These are phyloP conservation scores for Enteromius afrohamiltoni DNA, from an alignment of 2,797 vertebrate genomes.

Conservation along the genomic window DNA sequence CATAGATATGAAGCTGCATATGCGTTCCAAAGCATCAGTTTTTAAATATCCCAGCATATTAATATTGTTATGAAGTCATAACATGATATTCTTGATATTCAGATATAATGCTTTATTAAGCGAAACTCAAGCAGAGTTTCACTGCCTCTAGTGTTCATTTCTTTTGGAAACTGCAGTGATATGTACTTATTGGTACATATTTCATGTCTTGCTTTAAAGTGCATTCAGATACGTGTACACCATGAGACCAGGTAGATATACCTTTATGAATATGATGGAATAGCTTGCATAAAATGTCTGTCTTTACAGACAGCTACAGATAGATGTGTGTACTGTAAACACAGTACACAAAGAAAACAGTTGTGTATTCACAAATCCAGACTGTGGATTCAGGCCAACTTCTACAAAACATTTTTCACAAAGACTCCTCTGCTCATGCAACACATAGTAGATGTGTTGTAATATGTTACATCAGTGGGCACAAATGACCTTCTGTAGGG, in stretches of 20 bases:
- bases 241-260: not conserved
- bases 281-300: not conserved
- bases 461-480: constrained; percentile 2
- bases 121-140: too few species aligned
- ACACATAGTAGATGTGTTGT: constrained; percentile 24
- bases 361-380: not conserved
- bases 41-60: too few species aligned
- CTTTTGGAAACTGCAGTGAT: too few species aligned
- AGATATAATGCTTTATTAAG: too few species aligned
- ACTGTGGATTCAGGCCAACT: not conserved
- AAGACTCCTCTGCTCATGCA: constrained; percentile 7
- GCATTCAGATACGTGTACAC: too few species aligned
- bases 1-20: too few species aligned
- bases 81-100: too few species aligned
- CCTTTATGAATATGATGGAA: not conserved
- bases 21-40: too few species aligned
- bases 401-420: not conserved
- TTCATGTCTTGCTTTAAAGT: too few species aligned
- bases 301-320: not conserved
- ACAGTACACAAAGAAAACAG: constrained; percentile 1
- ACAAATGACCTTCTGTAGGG: constrained; percentile 17
- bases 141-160: too few species aligned
- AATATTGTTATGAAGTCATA: too few species aligned
- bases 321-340: not conserved
- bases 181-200: too few species aligned